Evolutionary conservation across 2,888 invertebrate genomes (phyloP), one percentile per base, ranked within the genome.

Genomic region (Synanthedon tipuliformis): DNA sequence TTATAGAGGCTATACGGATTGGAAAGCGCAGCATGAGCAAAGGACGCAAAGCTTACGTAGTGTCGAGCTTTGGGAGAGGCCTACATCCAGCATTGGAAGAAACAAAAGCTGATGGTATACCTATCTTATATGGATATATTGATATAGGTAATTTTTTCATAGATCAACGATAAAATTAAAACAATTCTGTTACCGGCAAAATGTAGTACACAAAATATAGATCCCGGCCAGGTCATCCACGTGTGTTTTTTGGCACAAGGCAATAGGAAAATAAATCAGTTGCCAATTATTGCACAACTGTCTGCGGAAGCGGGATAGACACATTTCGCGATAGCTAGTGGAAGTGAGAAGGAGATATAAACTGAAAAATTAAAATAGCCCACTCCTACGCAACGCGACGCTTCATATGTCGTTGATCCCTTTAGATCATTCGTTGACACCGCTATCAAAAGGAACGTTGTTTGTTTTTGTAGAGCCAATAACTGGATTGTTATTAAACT

Each of bases 241-340:
- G 83, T 85, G 81, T 75, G 67, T 70, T 75, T 65, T 75, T 83
- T 83, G 82, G 82, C 84, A 80, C 71, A 66, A 63, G 60, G 55
- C 60, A 62, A 58, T 61, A 56, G 69, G 73, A 74, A 76, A 75
- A 76, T 68, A 73, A 65, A 69, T 59, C 62, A 63, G 68, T 71
- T 81, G 86, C 84, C 86, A 87, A 86, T 82, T 69, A 69, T 87
- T 87, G 71, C 86, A 79, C 81, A 83, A 85, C 73, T 65, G 56
- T 57, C 53, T 40, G 12, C 41, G 52, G 54, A 59, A 56, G 23
- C 54, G 72, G 65, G 73, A 80, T 53, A 60, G 60, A 56, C 16
- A 55, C 62, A 76, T 62, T 56, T 41, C 54, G 52, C 56, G 50
- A 10, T 50, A 16, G 41, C n/a, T 56, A 40, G 66, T 52, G 41